Evolutionary conservation across 1,140 invertebrate genomes (phyloP).

Genomic region (Drosophila arizonae): DNA sequence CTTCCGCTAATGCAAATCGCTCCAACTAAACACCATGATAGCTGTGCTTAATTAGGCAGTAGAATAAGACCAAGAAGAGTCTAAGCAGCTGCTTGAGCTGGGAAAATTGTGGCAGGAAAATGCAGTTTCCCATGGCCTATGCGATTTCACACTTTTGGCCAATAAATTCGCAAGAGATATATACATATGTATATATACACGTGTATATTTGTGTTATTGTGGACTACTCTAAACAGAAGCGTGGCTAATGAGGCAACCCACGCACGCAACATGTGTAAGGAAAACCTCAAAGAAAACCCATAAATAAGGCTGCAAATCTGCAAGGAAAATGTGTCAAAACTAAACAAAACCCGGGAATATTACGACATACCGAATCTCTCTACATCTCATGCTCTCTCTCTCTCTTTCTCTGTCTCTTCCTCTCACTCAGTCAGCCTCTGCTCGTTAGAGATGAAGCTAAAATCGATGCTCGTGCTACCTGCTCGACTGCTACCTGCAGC

Average conservation of each 20-base stretch:
- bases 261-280: constrained; percentile 37
- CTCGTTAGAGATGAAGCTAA: constrained; percentile 11
- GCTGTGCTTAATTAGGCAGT: constrained; percentile 12
- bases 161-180: constrained; percentile 64
- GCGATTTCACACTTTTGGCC: constrained; percentile 59
- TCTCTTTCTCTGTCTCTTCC: neutral
- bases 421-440: neutral
- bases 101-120: constrained; percentile 50
- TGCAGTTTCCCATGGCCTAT: constrained; percentile 58
- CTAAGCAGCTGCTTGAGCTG: constrained; percentile 44
- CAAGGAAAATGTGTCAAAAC: constrained; percentile 20
- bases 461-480: constrained; percentile 28
- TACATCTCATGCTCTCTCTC: neutral
- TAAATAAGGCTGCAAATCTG: constrained; percentile 3
- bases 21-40: neutral
- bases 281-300: constrained; percentile 64
- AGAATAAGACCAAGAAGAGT: too few species aligned
- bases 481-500: constrained; percentile 41
- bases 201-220: constrained; percentile 13
- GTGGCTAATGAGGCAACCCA: constrained; percentile 48
- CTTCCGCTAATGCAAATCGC: constrained; percentile 15
- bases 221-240: constrained; percentile 68
- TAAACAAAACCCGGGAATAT: constrained; percentile 4
- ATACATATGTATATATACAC: too few species aligned
- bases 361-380: neutral